Evolutionary conservation across 2,113 vertebrate species (phyloP), one percentile per base, ranked within the genome.

Genomic region (Polypterus bichir): DNA sequence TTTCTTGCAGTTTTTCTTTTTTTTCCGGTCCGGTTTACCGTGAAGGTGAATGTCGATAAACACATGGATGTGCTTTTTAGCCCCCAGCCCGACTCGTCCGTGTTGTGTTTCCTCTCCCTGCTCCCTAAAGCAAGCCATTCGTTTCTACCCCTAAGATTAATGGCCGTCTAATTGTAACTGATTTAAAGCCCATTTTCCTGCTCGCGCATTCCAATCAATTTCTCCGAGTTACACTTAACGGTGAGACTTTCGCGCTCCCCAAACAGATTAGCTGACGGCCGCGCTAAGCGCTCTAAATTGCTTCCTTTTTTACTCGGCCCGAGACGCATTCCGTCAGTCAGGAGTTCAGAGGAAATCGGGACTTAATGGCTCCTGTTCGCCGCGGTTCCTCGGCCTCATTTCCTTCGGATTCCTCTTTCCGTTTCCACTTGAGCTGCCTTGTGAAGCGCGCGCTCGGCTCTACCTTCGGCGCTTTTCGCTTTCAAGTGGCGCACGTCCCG

Each of bases 121-220:
- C 80, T 84, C 86, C 86, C 86, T 86, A 86, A 78, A 88, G 86
- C 84, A 69, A 88, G 79, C 85, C 81, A 88, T 86, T 81, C 84
- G 84, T 86, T 88, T 84, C 78, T 81, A 86, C 82, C 77, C 77
- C 80, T 76, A 83, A 86, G 84, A 88, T 88, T 84, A 86, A 88
- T 88, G 83, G 81, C 84, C 79, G 86, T 88, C 84, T 86, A 88
- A 86, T 88, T 88, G 86, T 88, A 81, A 88, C 84, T 86, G 85
- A 88, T 88, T 88, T 88, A 86, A 86, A 86, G 86, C 84, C 81
- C 83, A 88, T 88, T 88, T 85, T 80, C 81, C 78, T 84, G 77
- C 68, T 67, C 85, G 81, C 82, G 80, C 80, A 77, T 83, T 82
- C 81, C 83, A 85, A 85, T 86, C 86, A 80, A 77, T 82, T 83